These are phyloP conservation scores for Tricholauxania praeusta DNA, from an alignment of 2,888 invertebrate species.

Conservation along the genomic window DNA sequence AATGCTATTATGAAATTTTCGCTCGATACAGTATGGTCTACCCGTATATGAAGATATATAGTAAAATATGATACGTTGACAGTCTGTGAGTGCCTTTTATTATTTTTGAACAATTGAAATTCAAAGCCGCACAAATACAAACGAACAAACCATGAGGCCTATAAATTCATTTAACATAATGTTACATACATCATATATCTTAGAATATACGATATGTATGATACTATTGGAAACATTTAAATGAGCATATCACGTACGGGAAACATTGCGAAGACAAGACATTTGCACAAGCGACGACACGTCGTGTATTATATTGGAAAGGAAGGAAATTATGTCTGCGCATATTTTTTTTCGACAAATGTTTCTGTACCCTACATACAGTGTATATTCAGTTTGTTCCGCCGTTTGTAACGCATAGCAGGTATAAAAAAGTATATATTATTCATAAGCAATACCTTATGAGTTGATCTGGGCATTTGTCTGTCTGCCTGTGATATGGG, in stretches of 20 bases:
- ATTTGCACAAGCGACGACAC: background rate
- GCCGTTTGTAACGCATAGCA: no score
- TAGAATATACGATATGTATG: background rate
- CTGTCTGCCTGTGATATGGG: no score
- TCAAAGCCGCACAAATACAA: constrained; percentile 2
- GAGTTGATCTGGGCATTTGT: no score
- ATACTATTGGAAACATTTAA: background rate
- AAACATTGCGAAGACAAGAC: constrained; percentile 16
- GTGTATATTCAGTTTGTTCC: no score
- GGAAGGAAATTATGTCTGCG: constrained; percentile 19
- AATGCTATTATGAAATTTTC: constrained; percentile 2
- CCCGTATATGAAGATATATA: background rate
- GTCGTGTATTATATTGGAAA: background rate
- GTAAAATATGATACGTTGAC: constrained; percentile 3
- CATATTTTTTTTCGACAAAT: no score
- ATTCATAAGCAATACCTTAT: no score
- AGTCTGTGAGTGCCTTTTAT: constrained; percentile 1
- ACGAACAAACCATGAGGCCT: background rate
- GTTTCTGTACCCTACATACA: no score
- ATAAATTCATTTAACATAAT: background rate
- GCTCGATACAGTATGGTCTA: background rate
- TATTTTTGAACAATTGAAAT: constrained; percentile 30
- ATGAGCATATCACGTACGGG: background rate
- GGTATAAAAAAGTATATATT: no score
- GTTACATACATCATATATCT: background rate